Evolutionary conservation across 2,797 vertebrate species (phyloP).

Genomic region (Pseudomugil gertrudae): DNA sequence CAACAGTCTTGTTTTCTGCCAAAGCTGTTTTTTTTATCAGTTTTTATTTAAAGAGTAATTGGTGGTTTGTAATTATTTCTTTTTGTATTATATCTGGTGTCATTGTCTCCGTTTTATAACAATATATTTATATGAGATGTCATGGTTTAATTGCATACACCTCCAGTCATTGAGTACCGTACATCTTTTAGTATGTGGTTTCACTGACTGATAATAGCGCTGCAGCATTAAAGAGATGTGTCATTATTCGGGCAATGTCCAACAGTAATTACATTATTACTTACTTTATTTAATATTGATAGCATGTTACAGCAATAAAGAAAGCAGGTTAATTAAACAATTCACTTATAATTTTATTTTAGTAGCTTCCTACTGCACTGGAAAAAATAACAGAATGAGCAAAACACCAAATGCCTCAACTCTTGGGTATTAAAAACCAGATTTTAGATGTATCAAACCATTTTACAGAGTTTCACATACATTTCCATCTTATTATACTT

Average conservation of each 20-base stretch:
- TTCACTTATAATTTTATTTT: background rate
- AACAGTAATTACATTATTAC: conserved; percentile 8
- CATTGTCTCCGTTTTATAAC: background rate
- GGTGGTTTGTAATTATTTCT: background rate
- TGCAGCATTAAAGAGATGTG: background rate
- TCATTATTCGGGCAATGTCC: background rate
- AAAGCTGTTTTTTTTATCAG: conserved; percentile 11
- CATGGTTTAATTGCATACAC: background rate
- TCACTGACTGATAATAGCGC: background rate
- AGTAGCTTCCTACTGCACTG: background rate
- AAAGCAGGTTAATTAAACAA: background rate
- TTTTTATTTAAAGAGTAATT: background rate
- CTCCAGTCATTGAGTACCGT: background rate
- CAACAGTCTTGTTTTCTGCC: background rate
- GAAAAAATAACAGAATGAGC: background rate
- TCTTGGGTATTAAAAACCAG: background rate
- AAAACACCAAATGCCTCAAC: background rate
- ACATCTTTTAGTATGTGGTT: conserved; percentile 12
- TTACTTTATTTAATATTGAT: conserved; percentile 4
- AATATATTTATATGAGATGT: background rate
- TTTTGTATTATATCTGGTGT: background rate
- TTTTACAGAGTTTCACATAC: background rate
- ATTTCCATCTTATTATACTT: background rate
- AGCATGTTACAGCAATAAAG: background rate
- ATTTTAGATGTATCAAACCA: conserved; percentile 2